Conservation (phyloP, 2,888 invertebrate species). For the Himalopsyche tibetana region DNA sequence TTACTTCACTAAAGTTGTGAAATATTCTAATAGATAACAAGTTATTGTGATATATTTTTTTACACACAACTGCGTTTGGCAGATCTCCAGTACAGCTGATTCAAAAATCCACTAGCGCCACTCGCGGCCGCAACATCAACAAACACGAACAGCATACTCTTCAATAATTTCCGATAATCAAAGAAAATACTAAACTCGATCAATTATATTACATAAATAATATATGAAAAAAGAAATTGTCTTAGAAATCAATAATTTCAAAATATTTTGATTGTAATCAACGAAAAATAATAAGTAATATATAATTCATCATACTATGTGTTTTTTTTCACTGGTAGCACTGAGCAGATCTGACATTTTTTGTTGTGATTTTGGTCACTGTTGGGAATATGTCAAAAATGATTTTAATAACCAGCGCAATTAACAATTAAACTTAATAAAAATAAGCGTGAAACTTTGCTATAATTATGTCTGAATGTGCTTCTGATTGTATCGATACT, state of each 20-base stretch:
- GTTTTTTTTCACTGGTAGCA: neutral
- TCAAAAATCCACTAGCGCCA: neutral
- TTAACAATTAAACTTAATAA: slow-evolving; percentile 53
- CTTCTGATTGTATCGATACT: slow-evolving; percentile 81
- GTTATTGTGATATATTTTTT: neutral
- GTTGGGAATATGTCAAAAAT: slow-evolving; percentile 56
- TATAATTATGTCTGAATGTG: slow-evolving; percentile 79
- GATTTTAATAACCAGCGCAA: slow-evolving; percentile 48
- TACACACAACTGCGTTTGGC: neutral
- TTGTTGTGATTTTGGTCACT: slow-evolving; percentile 41
- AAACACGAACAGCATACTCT: neutral
- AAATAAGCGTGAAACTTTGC: slow-evolving; percentile 66
- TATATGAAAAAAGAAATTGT: too few relatives aligned
- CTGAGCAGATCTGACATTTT: slow-evolving; percentile 9
- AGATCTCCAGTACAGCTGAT: slow-evolving; percentile 1
- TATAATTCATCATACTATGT: neutral
- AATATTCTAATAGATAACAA: neutral
- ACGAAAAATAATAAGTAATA: too few relatives aligned
- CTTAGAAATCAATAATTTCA: too few relatives aligned
- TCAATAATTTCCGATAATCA: neutral
- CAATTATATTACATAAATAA: too few relatives aligned
- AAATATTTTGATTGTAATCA: too few relatives aligned
- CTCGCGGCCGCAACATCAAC: neutral
- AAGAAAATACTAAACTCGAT: too few relatives aligned
- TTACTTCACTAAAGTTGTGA: neutral